Percentiles rank a stretch among this genome's conserved stretches.
Evolutionary conservation across 2,113 vertebrate species (phyloP).

Genomic region (Rhodinocichla rosea): DNA sequence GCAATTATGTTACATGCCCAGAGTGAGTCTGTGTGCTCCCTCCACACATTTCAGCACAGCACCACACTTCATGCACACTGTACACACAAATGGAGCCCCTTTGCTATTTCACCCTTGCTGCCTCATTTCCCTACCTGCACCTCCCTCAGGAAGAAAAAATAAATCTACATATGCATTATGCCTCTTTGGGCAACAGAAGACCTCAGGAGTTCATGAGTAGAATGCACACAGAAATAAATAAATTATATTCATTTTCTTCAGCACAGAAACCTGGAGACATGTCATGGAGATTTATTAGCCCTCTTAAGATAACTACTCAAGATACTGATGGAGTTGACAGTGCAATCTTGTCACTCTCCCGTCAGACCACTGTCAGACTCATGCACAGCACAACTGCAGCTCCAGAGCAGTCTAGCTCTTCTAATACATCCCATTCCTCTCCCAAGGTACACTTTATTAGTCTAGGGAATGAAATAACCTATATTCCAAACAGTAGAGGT

Average conservation of each 20-base stretch:
- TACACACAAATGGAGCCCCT: background rate
- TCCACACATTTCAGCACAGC: background rate
- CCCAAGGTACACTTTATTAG: background rate
- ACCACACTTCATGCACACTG: rapidly evolving
- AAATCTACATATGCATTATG: background rate
- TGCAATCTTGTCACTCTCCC: background rate
- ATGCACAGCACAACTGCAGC: background rate
- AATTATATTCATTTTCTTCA: background rate
- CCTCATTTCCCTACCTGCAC: background rate
- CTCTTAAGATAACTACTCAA: background rate
- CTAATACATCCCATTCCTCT: background rate
- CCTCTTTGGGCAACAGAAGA: background rate
- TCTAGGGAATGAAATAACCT: background rate
- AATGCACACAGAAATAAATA: background rate
- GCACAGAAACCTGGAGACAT: background rate
- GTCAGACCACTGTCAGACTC: background rate
- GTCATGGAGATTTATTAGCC: background rate
- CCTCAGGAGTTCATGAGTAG: background rate
- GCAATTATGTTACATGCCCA: background rate
- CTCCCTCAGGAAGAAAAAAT: background rate
- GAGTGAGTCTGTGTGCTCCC: background rate
- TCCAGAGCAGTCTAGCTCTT: background rate
- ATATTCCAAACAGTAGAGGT: background rate
- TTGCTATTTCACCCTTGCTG: background rate
- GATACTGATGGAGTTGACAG: background rate